Conservation (phyloP, 2,888 invertebrate species). For the Drosophila demipolita region DNA sequence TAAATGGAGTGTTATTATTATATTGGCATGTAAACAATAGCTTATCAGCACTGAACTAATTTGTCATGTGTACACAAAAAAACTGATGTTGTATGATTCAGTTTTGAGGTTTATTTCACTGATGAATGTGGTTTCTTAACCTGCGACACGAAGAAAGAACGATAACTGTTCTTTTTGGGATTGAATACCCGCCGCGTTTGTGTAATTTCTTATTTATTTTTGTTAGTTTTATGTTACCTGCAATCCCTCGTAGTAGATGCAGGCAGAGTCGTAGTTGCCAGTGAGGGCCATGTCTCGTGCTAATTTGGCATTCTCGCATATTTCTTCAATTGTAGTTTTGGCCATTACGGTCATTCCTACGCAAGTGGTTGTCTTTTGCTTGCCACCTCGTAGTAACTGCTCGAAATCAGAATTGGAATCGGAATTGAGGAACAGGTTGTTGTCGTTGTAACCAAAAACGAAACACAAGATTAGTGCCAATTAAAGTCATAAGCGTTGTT, state of each 20-base stretch:
- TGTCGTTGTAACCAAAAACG: slow-evolving; percentile 74
- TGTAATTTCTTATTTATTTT: not conserved
- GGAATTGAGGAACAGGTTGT: slow-evolving; percentile 66
- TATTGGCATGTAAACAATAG: not conserved
- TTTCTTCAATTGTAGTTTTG: slow-evolving; percentile 93
- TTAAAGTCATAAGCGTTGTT: slow-evolving; percentile 58
- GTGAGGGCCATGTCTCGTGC: slow-evolving; percentile 97
- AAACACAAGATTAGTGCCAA: slow-evolving; percentile 73
- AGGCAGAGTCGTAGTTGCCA: slow-evolving; percentile 97
- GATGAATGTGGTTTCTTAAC: slow-evolving; percentile 6
- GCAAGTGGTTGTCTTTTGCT: slow-evolving; percentile 85
- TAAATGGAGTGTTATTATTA: not conserved
- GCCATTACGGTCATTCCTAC: slow-evolving; percentile 92
- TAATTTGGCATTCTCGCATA: slow-evolving; percentile 97
- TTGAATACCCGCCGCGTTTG: not conserved
- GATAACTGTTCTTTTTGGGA: slow-evolving; percentile 10
- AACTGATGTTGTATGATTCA: not conserved
- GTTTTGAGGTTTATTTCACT: not conserved
- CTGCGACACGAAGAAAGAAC: not conserved
- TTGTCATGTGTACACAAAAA: not conserved
- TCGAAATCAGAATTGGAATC: slow-evolving; percentile 30
- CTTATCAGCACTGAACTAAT: not conserved
- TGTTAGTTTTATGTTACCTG: slow-evolving; percentile 36
- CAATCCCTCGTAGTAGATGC: slow-evolving; percentile 83
- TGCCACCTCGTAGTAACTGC: slow-evolving; percentile 84